Percentiles rank a stretch among this genome's conserved stretches.
phyloP scores from a whole-genome alignment of 2,113 vertebrate genomes.

The Bolborhynchus lineola region DNA sequence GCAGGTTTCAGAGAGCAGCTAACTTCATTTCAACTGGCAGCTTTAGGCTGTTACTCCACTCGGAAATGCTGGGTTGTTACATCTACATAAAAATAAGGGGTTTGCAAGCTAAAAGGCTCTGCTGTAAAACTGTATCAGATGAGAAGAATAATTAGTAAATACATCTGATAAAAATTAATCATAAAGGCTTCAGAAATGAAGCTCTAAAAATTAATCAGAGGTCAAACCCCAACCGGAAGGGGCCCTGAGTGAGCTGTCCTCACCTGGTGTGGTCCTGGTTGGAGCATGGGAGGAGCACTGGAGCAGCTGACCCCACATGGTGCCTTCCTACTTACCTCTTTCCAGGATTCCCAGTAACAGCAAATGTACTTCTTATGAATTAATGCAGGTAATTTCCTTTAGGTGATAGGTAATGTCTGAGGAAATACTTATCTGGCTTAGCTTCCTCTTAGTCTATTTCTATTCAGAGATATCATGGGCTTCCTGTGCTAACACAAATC shows the following conservation, averaged over 20 bases:
- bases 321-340: not conserved
- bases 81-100: not conserved
- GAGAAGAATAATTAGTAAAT: not conserved
- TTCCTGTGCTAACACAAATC: slow-evolving; percentile 6
- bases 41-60: not conserved
- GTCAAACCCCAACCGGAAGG: rapidly evolving
- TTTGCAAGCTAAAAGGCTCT: not conserved
- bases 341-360: not conserved
- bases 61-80: not conserved
- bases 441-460: slow-evolving; percentile 39
- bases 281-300: not conserved
- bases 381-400: slow-evolving; percentile 32
- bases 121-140: not conserved
- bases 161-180: not conserved
- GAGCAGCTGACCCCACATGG: not conserved
- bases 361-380: not conserved
- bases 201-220: not conserved
- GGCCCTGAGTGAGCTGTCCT: not conserved
- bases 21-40: not conserved
- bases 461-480: slow-evolving; percentile 6
- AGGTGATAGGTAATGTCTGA: not conserved
- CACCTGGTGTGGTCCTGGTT: not conserved
- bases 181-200: not conserved
- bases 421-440: slow-evolving; percentile 29
- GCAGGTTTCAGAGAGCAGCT: not conserved